Evolutionary conservation across 1,140 invertebrate genomes (phyloP).

Genomic region (Oncopeltus fasciatus): DNA sequence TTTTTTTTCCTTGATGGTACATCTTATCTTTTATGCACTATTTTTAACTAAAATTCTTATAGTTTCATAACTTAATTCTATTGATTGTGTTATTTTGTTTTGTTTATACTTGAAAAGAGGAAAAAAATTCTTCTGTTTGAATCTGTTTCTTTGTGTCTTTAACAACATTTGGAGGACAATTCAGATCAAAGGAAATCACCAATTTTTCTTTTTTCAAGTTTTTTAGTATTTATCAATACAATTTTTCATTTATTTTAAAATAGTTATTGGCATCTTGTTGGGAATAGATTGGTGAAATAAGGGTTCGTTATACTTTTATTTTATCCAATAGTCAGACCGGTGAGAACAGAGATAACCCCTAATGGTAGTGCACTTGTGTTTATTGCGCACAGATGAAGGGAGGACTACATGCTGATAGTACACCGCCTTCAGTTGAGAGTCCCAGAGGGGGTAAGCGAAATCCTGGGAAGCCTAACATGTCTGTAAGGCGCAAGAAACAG

Average conservation of each 20-base stretch:
- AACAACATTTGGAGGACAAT: too few relatives aligned
- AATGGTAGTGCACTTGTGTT: slow-evolving; percentile 29
- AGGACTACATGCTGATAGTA: slow-evolving; percentile 39
- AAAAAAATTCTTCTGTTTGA: too few relatives aligned
- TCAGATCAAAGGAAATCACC: too few relatives aligned
- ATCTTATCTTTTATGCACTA: too few relatives aligned
- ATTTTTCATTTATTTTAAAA: neutral
- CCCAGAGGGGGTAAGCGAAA: slow-evolving; percentile 33
- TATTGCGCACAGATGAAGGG: slow-evolving; percentile 34
- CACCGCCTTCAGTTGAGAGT: slow-evolving; percentile 40
- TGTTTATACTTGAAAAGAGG: too few relatives aligned
- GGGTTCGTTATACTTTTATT: slow-evolving; percentile 6
- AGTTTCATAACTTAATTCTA: too few relatives aligned
- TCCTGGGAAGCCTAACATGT: slow-evolving; percentile 15
- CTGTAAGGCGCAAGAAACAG: slow-evolving; percentile 25
- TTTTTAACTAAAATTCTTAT: too few relatives aligned
- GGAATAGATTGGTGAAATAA: slow-evolving; percentile 4
- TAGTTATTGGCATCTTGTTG: neutral
- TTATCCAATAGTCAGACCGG: slow-evolving; percentile 4
- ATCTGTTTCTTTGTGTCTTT: too few relatives aligned
- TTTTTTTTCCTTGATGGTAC: too few relatives aligned
- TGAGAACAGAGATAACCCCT: slow-evolving; percentile 24
- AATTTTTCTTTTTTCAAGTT: neutral
- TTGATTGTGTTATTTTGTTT: too few relatives aligned
- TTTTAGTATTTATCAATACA: neutral